These are phyloP conservation scores for Rhamphomyia laevipes DNA, from an alignment of 2,888 invertebrate species.

Conservation along the genomic window DNA sequence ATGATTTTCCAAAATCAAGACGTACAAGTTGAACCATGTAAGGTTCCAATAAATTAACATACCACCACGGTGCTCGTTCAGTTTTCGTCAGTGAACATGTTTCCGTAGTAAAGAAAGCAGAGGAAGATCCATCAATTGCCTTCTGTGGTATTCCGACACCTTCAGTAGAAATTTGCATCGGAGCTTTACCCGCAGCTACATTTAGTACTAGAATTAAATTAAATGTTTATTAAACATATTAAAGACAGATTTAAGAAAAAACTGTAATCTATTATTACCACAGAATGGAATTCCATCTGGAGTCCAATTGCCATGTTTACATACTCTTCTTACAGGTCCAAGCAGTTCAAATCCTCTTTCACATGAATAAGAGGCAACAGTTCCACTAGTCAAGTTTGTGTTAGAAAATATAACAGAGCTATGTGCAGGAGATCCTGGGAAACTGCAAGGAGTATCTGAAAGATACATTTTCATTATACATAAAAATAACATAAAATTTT, in stretches of 20 bases:
- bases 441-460: slow-evolving; percentile 50
- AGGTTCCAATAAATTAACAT: slow-evolving; percentile 85
- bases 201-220: slow-evolving; percentile 59
- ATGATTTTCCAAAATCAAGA: slow-evolving; percentile 80
- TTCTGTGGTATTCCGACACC: slow-evolving; percentile 77
- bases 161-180: slow-evolving; percentile 82
- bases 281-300: slow-evolving; percentile 91
- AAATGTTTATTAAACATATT: background rate
- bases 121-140: slow-evolving; percentile 83
- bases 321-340: slow-evolving; percentile 72
- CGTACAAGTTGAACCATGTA: slow-evolving; percentile 90
- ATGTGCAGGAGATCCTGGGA: slow-evolving; percentile 86
- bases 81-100: slow-evolving; percentile 79
- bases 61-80: slow-evolving; percentile 88
- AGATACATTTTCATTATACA: too few species aligned
- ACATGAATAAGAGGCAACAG: slow-evolving; percentile 73
- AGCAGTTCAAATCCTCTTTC: slow-evolving; percentile 83
- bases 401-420: slow-evolving; percentile 67
- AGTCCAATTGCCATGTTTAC: slow-evolving; percentile 67
- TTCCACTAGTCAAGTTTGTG: slow-evolving; percentile 39
- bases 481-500: too few species aligned
- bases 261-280: slow-evolving; percentile 53
- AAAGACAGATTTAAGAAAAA: slow-evolving; percentile 25
- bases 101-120: slow-evolving; percentile 65
- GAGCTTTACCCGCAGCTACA: slow-evolving; percentile 88